A percentile compares a stretch with the other conserved stretches of the same genome.
These are phyloP conservation scores for Lasioglossum morio DNA, from an alignment of 2,888 invertebrate genomes.

Conservation along the genomic window DNA sequence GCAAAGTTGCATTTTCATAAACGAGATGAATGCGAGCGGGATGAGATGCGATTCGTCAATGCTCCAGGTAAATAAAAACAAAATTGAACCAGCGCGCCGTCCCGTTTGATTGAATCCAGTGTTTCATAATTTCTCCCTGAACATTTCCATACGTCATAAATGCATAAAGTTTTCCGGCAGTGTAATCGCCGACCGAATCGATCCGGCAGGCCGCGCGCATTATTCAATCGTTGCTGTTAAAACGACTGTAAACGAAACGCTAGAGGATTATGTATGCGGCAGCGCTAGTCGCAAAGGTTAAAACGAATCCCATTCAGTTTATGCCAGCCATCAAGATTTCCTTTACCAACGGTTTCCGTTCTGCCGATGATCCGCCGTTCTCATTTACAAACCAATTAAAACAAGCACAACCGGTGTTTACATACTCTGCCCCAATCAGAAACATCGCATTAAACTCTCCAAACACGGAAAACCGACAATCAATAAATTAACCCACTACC, in stretches of 20 bases:
- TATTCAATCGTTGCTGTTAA: background rate
- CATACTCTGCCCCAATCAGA: conserved; percentile 25
- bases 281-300: background rate
- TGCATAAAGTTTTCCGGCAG: background rate
- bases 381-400: conserved; percentile 41
- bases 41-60: background rate
- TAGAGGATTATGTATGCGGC: background rate
- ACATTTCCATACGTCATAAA: background rate
- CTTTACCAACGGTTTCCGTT: background rate
- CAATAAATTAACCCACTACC: conserved; percentile 29
- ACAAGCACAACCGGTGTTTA: conserved; percentile 31
- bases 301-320: conserved; percentile 19
- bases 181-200: background rate
- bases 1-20: background rate
- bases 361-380: background rate
- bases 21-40: background rate
- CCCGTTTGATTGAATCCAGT: background rate
- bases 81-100: background rate
- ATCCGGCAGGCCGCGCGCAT: background rate
- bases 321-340: background rate
- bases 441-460: conserved; percentile 17
- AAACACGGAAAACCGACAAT: conserved; percentile 40
- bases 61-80: background rate
- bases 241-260: conserved; percentile 16
- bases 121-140: background rate